These are phyloP conservation scores for Edolisoma coerulescens DNA, from an alignment of 2,113 vertebrate species.

Conservation along the genomic window DNA sequence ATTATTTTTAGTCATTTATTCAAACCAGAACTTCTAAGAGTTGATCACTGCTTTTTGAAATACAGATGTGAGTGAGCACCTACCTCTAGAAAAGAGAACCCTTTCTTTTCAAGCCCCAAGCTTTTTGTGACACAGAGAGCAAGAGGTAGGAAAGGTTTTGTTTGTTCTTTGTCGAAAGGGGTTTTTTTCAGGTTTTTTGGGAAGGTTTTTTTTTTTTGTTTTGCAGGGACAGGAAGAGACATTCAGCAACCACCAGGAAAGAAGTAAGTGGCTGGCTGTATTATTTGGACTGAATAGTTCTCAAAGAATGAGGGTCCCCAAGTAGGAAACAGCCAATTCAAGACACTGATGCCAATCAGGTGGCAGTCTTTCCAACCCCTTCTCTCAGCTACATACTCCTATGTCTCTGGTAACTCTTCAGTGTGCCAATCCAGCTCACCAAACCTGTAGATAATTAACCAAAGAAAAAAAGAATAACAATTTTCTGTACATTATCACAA, in stretches of 20 bases:
- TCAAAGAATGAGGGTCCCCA: not conserved
- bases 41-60: not conserved
- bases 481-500: conserved; percentile 22
- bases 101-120: not conserved
- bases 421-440: not conserved
- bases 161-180: not conserved
- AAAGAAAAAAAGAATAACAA: not conserved
- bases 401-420: not conserved
- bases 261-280: not conserved
- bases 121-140: not conserved
- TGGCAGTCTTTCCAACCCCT: not conserved
- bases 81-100: not conserved
- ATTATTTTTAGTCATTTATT: not conserved
- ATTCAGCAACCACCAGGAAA: not conserved
- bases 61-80: not conserved
- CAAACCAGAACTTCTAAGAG: not conserved
- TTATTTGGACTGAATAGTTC: not conserved
- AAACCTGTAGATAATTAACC: conserved; percentile 19
- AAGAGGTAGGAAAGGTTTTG: not conserved
- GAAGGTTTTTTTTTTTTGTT: not conserved
- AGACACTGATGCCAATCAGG: not conserved
- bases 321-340: not conserved
- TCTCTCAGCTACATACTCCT: not conserved
- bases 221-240: not conserved
- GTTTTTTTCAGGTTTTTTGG: not conserved